Conservation (phyloP, 2,797 vertebrate species). For the Schizothorax lantsangensis region DNA sequence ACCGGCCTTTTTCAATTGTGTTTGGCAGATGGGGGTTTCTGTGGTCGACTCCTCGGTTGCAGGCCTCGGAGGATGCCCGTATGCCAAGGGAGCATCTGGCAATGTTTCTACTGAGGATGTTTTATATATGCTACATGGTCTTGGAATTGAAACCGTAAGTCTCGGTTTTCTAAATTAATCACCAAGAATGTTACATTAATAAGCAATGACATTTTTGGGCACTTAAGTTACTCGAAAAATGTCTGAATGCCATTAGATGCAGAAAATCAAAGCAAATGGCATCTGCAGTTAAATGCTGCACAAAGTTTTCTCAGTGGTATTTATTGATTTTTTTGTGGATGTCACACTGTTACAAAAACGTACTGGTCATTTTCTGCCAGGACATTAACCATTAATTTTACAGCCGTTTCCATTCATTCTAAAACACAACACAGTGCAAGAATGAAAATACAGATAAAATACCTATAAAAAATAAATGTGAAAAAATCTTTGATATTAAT, state of each 20-base stretch:
- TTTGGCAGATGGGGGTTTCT: constrained; percentile 82
- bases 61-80: constrained; percentile 86
- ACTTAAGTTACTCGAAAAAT: neutral
- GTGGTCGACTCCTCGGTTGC: constrained; percentile 86
- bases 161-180: neutral
- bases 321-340: neutral
- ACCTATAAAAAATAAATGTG: neutral
- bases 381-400: neutral
- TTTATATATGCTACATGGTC: constrained; percentile 86
- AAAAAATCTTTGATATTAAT: neutral
- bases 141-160: constrained; percentile 86
- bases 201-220: neutral
- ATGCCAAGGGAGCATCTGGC: constrained; percentile 84
- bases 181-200: neutral
- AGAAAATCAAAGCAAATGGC: neutral
- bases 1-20: constrained; percentile 63
- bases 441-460: neutral
- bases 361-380: neutral
- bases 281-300: neutral
- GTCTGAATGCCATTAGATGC: neutral
- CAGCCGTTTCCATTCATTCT: neutral
- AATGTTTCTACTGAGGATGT: constrained; percentile 88
- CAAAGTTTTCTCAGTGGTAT: neutral
- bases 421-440: neutral
- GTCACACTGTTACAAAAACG: neutral